phyloP scores from a whole-genome alignment of 2,797 vertebrate species.

The Fratercula arctica region DNA sequence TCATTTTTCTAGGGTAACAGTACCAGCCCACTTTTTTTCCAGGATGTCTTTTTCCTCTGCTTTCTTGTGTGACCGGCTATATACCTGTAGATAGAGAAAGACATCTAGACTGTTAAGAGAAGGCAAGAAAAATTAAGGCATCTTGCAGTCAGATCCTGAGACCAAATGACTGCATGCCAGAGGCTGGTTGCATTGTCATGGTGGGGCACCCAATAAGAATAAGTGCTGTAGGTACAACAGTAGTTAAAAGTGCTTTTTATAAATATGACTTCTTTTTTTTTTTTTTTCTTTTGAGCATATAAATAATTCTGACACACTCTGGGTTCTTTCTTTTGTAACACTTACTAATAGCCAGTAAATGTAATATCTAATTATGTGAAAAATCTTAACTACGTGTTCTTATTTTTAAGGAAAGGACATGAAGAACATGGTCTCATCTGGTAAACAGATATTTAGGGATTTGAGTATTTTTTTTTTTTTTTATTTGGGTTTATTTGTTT shows the following conservation, averaged over 20 bases:
- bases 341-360: neutral
- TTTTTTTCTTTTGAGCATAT: neutral
- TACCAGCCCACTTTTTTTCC: neutral
- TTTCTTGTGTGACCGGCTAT: neutral
- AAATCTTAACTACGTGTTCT: neutral
- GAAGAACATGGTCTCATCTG: neutral
- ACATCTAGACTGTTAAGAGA: neutral
- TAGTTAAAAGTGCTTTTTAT: neutral
- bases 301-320: neutral
- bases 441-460: neutral
- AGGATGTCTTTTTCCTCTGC: neutral
- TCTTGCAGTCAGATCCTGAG: neutral
- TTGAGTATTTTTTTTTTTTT: neutral
- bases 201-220: neutral
- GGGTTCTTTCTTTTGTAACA: neutral
- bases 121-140: neutral
- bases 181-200: neutral
- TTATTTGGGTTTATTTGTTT: rapidly evolving
- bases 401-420: neutral
- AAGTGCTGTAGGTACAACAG: neutral
- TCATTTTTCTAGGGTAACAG: neutral
- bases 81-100: neutral
- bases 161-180: neutral
- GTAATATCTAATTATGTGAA: neutral
- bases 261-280: too few relatives aligned